Base-by-base conservation (phyloP, 2,888 invertebrate species). In the Xanthia icteritia region DNA sequence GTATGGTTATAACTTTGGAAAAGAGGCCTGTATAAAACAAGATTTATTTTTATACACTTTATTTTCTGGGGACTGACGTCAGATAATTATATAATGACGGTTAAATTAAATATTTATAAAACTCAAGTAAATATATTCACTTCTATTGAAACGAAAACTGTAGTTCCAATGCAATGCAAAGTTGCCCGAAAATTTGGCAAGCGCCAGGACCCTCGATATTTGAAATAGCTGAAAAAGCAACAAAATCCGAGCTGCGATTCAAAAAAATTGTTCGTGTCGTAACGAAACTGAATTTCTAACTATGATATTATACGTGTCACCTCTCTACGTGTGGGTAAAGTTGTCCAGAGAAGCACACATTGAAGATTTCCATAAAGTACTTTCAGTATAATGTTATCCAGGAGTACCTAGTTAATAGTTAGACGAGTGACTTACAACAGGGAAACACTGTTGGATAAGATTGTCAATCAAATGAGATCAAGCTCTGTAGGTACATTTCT, bases 401-500 rank as follows among this genome's bases (percentile, higher is more conserved):
- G 74, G 82, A 76, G 75, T 81, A 76, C 85, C 85, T 74, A 86
- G 82, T 87, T 87, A 85, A 81, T 84, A 81, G 81, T 85, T 85
- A 78, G 84, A 86, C 81, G 66, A 81, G 82, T 81, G 82, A 84
- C 85, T 85, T 87, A 65, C 54, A 39, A 4, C 23, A 45, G 31
- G 5, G 51, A 31, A 20, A 85, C n/a, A 85, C 61, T 61, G 78
- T 2, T n/a, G 6, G 15, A 0, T n/a, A 63, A 51, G 63, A 61
- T 8, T 13, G 54, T 5, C 76, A 84, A 77, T 56, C 39, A 6
- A 39, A 17, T 54, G 4, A 58, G 1, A 51, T 51, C 23, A 17
- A 8, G 1, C 13, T 73, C 9, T 3, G 5, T 45, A 15, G 45
- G 20, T n/a, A 0, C 2, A 20, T 31, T 2, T 67, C 6, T 60